Percentiles rank a stretch among this genome's conserved stretches.
phyloP scores from a whole-genome alignment of 2,113 vertebrate genomes.

The Aramus guarauna region DNA sequence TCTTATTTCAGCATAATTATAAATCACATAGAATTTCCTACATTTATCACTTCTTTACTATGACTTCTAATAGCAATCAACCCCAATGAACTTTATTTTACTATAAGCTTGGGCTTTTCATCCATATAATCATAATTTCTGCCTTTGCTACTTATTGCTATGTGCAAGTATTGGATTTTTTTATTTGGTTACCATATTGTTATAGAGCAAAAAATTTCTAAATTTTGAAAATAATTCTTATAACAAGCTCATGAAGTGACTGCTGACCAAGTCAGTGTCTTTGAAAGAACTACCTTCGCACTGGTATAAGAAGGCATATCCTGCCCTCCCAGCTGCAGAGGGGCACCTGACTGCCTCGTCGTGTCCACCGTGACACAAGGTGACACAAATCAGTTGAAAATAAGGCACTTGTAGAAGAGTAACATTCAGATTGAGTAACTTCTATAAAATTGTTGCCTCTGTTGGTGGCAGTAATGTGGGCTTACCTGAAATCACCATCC shows the following conservation, averaged over 20 bases:
- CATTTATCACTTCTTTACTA: background rate
- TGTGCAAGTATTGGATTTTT: background rate
- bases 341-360: background rate
- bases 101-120: background rate
- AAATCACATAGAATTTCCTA: background rate
- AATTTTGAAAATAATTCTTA: background rate
- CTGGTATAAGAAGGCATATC: background rate
- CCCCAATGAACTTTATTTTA: background rate
- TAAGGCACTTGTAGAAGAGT: rapidly evolving
- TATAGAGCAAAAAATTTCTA: background rate
- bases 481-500: background rate
- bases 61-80: background rate
- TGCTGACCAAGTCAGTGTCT: background rate
- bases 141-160: background rate
- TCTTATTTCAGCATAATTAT: background rate
- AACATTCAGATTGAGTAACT: background rate
- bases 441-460: background rate
- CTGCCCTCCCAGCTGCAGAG: background rate
- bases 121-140: background rate
- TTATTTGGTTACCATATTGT: background rate
- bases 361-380: rapidly evolving
- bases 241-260: rapidly evolving
- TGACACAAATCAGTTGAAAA: background rate
- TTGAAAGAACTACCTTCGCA: background rate
- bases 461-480: background rate